These are phyloP conservation scores for Campoletis sonorensis DNA, from an alignment of 1,140 invertebrate species.

Conservation along the genomic window DNA sequence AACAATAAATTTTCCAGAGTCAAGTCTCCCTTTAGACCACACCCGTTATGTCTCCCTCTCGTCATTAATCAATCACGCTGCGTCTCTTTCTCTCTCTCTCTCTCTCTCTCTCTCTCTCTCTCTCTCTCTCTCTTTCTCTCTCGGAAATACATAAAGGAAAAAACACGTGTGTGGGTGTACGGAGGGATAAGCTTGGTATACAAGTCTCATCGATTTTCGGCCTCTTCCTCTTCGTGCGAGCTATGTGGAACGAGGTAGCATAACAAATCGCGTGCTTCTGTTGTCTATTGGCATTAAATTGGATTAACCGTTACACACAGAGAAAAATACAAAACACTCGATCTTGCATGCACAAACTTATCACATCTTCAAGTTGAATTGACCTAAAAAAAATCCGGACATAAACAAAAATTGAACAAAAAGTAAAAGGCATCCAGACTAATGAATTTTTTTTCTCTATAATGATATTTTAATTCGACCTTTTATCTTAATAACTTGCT, in stretches of 20 bases:
- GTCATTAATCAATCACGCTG: conserved; percentile 21
- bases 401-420: too few species aligned
- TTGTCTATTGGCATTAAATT: conserved; percentile 16
- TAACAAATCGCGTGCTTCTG: neutral
- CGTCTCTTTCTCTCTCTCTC: neutral
- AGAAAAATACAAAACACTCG: neutral
- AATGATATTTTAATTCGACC: too few species aligned
- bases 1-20: conserved; percentile 18
- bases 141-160: neutral
- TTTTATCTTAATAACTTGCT: too few species aligned
- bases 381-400: too few species aligned
- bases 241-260: conserved; percentile 8
- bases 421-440: too few species aligned
- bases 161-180: neutral
- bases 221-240: neutral
- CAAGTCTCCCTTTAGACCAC: neutral
- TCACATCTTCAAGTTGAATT: neutral
- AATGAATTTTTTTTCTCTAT: too few species aligned
- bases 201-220: conserved; percentile 1
- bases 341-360: neutral
- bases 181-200: conserved; percentile 11
- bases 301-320: neutral
- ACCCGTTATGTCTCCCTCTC: conserved; percentile 6
- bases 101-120: too few species aligned
- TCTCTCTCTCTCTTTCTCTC: too few species aligned